phyloP scores from a whole-genome alignment of 2,888 invertebrate genomes.

The Sarcophaga subvicina region DNA sequence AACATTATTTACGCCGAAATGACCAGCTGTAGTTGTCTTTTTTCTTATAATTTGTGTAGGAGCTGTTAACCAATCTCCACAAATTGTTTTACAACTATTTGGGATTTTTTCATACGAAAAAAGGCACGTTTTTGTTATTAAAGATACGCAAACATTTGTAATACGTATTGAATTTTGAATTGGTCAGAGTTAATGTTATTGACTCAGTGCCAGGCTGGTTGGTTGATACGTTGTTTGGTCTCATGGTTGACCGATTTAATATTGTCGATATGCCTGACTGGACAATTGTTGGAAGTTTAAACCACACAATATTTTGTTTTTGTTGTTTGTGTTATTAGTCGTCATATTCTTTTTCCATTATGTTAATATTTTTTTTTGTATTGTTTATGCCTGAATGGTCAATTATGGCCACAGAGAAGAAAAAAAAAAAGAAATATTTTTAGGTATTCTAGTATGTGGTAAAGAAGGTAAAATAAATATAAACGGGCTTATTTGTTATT shows the following conservation, averaged over 20 bases:
- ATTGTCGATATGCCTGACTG: constrained; percentile 51
- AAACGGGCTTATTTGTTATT: constrained; percentile 29
- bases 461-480: constrained; percentile 24
- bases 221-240: constrained; percentile 5
- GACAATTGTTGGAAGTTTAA: constrained; percentile 58
- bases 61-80: too few species aligned
- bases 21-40: background rate
- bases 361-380: constrained; percentile 44
- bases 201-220: constrained; percentile 4
- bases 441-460: background rate
- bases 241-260: constrained; percentile 32
- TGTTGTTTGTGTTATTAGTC: constrained; percentile 7
- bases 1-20: background rate
- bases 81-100: background rate
- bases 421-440: constrained; percentile 30
- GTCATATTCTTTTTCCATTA: constrained; percentile 23
- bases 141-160: background rate
- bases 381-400: constrained; percentile 59
- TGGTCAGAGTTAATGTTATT: constrained; percentile 22
- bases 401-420: constrained; percentile 53
- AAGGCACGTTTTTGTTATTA: background rate
- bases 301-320: constrained; percentile 29
- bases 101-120: background rate
- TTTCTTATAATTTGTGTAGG: background rate
- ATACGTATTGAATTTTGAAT: constrained; percentile 28